A percentile compares a stretch with the other conserved stretches of the same genome.
These are phyloP conservation scores for Hafferia zeledoni DNA, from an alignment of 2,797 vertebrate species.

Conservation along the genomic window DNA sequence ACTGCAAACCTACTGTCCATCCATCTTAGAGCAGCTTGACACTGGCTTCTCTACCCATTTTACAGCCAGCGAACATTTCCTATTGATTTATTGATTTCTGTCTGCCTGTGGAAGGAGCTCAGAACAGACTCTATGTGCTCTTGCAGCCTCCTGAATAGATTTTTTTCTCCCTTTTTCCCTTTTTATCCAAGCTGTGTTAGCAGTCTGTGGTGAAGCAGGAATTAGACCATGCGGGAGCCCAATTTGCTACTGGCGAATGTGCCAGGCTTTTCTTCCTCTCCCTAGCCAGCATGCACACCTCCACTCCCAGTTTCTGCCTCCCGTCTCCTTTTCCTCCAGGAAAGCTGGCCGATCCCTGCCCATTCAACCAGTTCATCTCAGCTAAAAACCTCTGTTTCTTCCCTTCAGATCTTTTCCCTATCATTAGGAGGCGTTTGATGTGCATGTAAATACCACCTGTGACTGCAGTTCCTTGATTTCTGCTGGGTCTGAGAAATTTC, in stretches of 20 bases:
- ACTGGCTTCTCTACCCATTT: slow-evolving; percentile 89
- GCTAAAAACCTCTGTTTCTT: neutral
- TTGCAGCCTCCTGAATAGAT: slow-evolving; percentile 86
- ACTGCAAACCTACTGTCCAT: slow-evolving; percentile 86
- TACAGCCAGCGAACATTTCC: slow-evolving; percentile 95
- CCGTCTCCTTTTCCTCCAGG: neutral
- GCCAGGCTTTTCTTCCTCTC: slow-evolving; percentile 74
- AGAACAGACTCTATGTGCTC: slow-evolving; percentile 89
- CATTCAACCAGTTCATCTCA: neutral
- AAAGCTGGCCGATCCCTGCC: neutral
- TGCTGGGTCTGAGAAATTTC: neutral
- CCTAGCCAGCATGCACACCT: neutral
- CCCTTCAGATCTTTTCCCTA: neutral
- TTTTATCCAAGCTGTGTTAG: slow-evolving; percentile 85
- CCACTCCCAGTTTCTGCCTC: neutral
- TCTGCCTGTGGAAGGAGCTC: slow-evolving; percentile 91
- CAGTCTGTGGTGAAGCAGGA: slow-evolving; percentile 84
- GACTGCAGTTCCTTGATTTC: neutral
- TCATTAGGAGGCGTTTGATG: slow-evolving; percentile 29
- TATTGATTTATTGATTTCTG: slow-evolving; percentile 98
- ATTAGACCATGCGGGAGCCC: slow-evolving; percentile 90
- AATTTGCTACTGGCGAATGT: slow-evolving; percentile 81
- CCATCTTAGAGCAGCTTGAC: slow-evolving; percentile 92
- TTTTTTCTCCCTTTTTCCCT: slow-evolving; percentile 85
- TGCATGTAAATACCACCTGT: neutral